A percentile compares a stretch with the other conserved stretches of the same genome.
Evolutionary conservation across 92 coral and sea anemone genomes (phyloP).

Genomic region (Porites evermanni): DNA sequence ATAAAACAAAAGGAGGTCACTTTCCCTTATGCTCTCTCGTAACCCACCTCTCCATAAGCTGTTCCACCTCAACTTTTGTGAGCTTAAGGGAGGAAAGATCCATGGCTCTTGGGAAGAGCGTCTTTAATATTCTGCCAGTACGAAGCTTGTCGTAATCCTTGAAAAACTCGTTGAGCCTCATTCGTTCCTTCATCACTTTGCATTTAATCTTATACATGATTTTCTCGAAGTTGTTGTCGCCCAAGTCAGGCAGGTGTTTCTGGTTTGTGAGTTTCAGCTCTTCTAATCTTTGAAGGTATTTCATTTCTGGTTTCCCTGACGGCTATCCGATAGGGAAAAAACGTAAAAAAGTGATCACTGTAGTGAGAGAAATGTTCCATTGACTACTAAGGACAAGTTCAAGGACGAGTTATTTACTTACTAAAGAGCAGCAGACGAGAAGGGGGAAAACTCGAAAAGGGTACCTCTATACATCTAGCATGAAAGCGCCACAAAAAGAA

Average conservation of each 20-base stretch:
- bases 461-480: no score
- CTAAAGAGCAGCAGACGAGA: no score
- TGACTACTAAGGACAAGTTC: no score
- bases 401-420: no score
- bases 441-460: no score
- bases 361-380: no score
- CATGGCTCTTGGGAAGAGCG: conserved; percentile 90
- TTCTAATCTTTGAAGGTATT: conserved; percentile 82
- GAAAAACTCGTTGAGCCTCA: conserved; percentile 90
- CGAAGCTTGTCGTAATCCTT: conserved; percentile 96
- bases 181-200: conserved; percentile 93
- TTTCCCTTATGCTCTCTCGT: no score
- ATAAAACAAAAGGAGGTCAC: no score
- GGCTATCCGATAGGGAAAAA: conserved; percentile 61
- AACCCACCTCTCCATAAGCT: conserved; percentile 79
- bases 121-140: conserved; percentile 92
- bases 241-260: conserved; percentile 93
- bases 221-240: conserved; percentile 73
- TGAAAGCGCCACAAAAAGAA: no score
- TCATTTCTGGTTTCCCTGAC: conserved; percentile 78
- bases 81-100: conserved; percentile 90
- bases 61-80: conserved; percentile 90
- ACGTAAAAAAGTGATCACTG: no score
- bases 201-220: conserved; percentile 92
- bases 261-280: conserved; percentile 85